Conservation (phyloP, 2,888 invertebrate species). For the Muschampia plurimacula region DNA sequence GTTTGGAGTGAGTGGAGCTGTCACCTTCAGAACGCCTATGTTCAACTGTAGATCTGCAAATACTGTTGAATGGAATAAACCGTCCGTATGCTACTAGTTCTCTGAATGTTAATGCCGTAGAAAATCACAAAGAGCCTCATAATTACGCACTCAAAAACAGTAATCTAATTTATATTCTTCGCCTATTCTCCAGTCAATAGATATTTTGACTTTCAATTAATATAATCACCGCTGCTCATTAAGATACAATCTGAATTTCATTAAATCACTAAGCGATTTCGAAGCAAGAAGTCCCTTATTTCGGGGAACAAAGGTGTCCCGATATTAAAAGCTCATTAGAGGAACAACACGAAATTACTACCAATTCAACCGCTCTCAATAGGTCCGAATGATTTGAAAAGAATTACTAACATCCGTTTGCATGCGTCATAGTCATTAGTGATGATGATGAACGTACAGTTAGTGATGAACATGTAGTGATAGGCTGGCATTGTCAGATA, state of each 20-base stretch:
- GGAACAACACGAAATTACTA: slow-evolving; percentile 44
- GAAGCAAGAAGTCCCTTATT: slow-evolving; percentile 29
- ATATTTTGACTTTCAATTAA: slow-evolving; percentile 24
- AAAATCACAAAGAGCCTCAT: background rate
- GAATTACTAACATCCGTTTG: slow-evolving; percentile 27
- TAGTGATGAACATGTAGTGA: background rate
- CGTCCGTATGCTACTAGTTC: too few relatives aligned
- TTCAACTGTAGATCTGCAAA: too few relatives aligned
- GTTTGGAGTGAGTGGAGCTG: too few relatives aligned
- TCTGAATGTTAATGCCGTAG: too few relatives aligned
- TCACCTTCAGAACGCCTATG: too few relatives aligned
- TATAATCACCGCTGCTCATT: slow-evolving; percentile 25
- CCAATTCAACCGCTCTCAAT: slow-evolving; percentile 34
- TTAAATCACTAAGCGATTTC: slow-evolving; percentile 37
- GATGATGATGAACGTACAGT: slow-evolving; percentile 6
- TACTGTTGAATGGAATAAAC: too few relatives aligned
- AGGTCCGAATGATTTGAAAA: slow-evolving; percentile 16
- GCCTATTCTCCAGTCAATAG: slow-evolving; percentile 1
- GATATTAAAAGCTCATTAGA: slow-evolving; percentile 47
- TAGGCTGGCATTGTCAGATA: too few relatives aligned
- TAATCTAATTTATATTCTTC: slow-evolving; percentile 3
- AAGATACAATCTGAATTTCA: slow-evolving; percentile 29
- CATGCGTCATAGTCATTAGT: slow-evolving; percentile 16
- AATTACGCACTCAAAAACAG: background rate
- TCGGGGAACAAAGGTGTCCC: slow-evolving; percentile 41